A percentile compares a stretch with the other conserved stretches of the same genome.
Conservation (phyloP, 92 coral and sea anemone genomes). For the Muricea muricata region DNA sequence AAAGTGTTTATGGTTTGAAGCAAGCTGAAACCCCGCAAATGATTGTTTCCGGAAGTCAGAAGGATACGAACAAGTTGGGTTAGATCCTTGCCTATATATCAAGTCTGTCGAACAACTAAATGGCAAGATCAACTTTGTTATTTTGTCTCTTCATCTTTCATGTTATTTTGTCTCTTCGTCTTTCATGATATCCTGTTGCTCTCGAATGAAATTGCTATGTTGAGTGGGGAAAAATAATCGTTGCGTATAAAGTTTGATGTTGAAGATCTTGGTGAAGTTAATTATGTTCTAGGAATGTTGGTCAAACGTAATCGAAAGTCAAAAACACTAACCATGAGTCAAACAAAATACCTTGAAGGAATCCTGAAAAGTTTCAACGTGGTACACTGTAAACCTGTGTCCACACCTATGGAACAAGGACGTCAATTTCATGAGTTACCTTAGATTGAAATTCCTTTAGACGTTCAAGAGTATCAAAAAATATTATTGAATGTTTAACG, state of each 20-base stretch:
- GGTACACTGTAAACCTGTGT: constrained; percentile 26
- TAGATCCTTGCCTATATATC: constrained; percentile 12
- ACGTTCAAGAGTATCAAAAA: too few species aligned
- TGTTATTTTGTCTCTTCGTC: constrained; percentile 1
- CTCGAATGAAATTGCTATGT: constrained; percentile 15
- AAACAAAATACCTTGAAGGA: constrained; percentile 25
- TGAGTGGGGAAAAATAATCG: not conserved
- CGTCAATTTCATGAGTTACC: not conserved
- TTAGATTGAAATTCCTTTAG: too few species aligned
- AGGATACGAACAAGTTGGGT: not conserved
- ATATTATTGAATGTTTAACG: too few species aligned
- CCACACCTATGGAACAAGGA: constrained; percentile 20
- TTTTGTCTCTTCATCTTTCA: not conserved
- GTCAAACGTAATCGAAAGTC: constrained; percentile 2
- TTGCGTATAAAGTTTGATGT: not conserved
- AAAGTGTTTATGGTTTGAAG: constrained; percentile 20
- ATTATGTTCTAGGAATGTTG: constrained; percentile 1
- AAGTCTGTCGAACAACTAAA: not conserved
- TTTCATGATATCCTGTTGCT: constrained; percentile 24
- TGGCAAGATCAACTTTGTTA: constrained; percentile 36
- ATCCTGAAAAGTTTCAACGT: constrained; percentile 28
- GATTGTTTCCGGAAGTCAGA: not conserved
- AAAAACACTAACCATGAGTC: constrained; percentile 2
- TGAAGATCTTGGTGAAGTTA: not conserved
- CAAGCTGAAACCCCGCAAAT: constrained; percentile 35